These are phyloP conservation scores for Philaethria dido DNA, from an alignment of 2,888 invertebrate genomes.

Conservation along the genomic window DNA sequence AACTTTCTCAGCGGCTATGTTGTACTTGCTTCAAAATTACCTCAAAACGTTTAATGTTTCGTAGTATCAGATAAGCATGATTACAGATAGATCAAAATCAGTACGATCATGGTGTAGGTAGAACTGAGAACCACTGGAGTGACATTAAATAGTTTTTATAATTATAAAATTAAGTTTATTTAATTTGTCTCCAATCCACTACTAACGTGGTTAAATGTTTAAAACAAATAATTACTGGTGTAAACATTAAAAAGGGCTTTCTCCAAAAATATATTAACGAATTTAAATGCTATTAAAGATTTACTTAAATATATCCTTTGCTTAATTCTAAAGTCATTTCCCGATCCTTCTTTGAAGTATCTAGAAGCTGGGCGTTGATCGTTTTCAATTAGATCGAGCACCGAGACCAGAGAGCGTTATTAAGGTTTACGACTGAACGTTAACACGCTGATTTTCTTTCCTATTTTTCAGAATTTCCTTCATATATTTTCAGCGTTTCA, in stretches of 20 bases:
- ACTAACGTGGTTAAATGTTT: too few species aligned
- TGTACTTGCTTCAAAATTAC: background rate
- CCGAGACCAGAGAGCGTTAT: conserved; percentile 22
- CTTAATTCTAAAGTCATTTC: conserved; percentile 14
- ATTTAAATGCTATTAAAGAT: background rate
- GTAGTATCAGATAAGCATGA: too few species aligned
- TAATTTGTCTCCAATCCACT: too few species aligned
- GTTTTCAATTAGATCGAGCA: conserved; percentile 33
- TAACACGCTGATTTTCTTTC: conserved; percentile 21
- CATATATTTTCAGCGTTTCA: too few species aligned
- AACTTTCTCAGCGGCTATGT: background rate
- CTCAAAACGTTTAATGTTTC: too few species aligned
- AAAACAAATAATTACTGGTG: background rate
- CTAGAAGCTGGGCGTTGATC: conserved; percentile 19
- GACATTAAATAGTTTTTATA: too few species aligned
- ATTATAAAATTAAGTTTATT: too few species aligned
- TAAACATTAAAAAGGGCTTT: background rate
- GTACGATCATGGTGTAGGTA: too few species aligned
- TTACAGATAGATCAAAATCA: too few species aligned
- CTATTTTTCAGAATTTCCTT: too few species aligned
- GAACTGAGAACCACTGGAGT: too few species aligned
- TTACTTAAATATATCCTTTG: background rate
- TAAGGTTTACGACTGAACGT: conserved; percentile 29
- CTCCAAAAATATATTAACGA: background rate
- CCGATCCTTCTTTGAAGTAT: conserved; percentile 23